Evolutionary conservation across 2,797 vertebrate species (phyloP), one percentile per base, ranked within the genome.

Genomic region (Uromys caudimaculatus): DNA sequence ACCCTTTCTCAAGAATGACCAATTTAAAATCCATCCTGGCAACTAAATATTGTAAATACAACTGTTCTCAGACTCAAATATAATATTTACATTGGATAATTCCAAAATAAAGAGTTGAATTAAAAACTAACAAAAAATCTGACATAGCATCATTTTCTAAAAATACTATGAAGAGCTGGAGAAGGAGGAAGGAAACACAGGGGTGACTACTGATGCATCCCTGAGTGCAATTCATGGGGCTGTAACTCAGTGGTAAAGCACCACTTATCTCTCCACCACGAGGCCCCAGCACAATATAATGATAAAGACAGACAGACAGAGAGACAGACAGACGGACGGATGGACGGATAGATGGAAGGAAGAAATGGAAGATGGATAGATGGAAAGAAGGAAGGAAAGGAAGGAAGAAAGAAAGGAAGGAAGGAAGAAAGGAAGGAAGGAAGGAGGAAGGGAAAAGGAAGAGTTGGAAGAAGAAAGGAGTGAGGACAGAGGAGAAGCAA

Each of bases 11-110:
- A 58, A 89, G 38, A 76, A 67, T 50, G 35, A 77, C 9, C 11
- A 47, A 5, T 79, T 96, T 89, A 54, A 32, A 69, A 87, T 62
- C 67, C 44, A 41, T 60, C 24, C 56, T 52, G 67, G 24, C 9
- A 92, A 86, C n/a, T 86, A 21, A 60, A 91, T 93, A 81, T 90
- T 67, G 75, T 10, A 82, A 89, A 94, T 82, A 27, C n/a, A 47
- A 91, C 62, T 1, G 67, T 52, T 91, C 17, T 96, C 54, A 90
- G 29, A 93, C 50, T 47, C 35, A 54, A 78, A 92, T 91, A 67
- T 41, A 29, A 60, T 47, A 84, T 79, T 89, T 92, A 79, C 35
- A 62, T 35, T 86, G 17, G 1, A 41, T 67, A 89, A 94, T 54
- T 81, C 23, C 75, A 81, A 16, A 58, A 32, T 85, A 91, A 21